Percentiles rank a stretch among this genome's conserved stretches.
These are phyloP conservation scores for Magallana gigas DNA, from an alignment of 1,140 invertebrate species.

Conservation along the genomic window DNA sequence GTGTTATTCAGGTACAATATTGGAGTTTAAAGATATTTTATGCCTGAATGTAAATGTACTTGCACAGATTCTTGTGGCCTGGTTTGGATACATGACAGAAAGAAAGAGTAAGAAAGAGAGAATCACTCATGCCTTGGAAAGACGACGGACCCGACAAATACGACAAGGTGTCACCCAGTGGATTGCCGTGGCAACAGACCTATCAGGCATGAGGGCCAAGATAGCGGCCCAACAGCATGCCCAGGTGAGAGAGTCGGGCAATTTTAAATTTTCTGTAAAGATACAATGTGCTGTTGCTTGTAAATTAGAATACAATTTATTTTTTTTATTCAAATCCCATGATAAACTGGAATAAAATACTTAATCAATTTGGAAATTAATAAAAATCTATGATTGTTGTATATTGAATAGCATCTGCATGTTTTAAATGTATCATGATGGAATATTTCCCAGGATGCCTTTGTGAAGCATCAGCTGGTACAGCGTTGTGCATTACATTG, in stretches of 20 bases:
- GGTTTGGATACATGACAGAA: conserved; percentile 58
- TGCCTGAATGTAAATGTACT: not conserved
- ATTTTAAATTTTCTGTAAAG: too few relatives aligned
- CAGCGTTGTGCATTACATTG: conserved; percentile 70
- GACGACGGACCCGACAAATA: conserved; percentile 56
- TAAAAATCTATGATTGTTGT: too few relatives aligned
- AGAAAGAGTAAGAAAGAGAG: conserved; percentile 64
- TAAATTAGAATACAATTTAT: too few relatives aligned
- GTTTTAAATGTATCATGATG: not conserved
- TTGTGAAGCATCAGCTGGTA: conserved; percentile 61
- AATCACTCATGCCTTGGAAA: conserved; percentile 57
- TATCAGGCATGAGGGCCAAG: conserved; percentile 62
- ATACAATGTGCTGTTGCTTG: too few relatives aligned
- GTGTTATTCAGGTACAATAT: too few relatives aligned
- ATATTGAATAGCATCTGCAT: not conserved
- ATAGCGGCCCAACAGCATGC: conserved; percentile 68
- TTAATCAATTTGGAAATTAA: too few relatives aligned
- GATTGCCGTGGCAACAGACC: conserved; percentile 65
- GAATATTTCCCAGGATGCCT: conserved; percentile 57
- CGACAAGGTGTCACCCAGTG: conserved; percentile 65
- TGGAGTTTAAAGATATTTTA: not conserved
- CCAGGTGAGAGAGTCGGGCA: conserved; percentile 46
- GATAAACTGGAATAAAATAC: too few relatives aligned
- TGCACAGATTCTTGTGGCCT: conserved; percentile 61
- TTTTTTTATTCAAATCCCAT: too few relatives aligned